These are phyloP conservation scores for Paramormyrops kingsleyae DNA, from an alignment of 2,113 vertebrate species.

Conservation along the genomic window DNA sequence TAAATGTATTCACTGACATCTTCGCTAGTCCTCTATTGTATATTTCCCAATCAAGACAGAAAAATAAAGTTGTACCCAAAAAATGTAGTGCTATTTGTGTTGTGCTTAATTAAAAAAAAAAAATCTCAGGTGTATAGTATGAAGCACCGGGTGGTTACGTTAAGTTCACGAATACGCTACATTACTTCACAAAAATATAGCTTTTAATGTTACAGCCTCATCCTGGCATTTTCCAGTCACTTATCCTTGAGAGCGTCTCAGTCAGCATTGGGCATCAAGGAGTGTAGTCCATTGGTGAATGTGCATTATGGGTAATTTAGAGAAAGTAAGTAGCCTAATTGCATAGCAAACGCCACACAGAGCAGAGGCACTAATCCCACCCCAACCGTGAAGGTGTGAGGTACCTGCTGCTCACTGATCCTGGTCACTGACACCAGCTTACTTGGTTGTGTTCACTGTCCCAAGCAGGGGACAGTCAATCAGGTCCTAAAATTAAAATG, in stretches of 20 bases:
- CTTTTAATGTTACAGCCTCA: neutral
- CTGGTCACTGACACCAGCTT: neutral
- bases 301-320: neutral
- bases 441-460: neutral
- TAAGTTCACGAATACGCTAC: neutral
- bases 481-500: neutral
- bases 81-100: neutral
- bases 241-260: neutral
- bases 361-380: neutral
- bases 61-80: constrained; percentile 47
- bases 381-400: too few species aligned
- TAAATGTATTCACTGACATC: constrained; percentile 44
- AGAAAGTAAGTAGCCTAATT: neutral
- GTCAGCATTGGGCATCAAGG: neutral
- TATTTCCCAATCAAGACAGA: constrained; percentile 32
- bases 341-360: neutral
- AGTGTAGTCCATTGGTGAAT: neutral
- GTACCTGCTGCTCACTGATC: too few species aligned
- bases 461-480: neutral
- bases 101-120: neutral
- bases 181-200: neutral
- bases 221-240: neutral
- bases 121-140: neutral
- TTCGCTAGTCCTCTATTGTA: constrained; percentile 46
- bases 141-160: neutral